Evolutionary conservation across 2,113 vertebrate genomes (phyloP).

Genomic region (rabbit (Oryctolagus cuniculus)): DNA sequence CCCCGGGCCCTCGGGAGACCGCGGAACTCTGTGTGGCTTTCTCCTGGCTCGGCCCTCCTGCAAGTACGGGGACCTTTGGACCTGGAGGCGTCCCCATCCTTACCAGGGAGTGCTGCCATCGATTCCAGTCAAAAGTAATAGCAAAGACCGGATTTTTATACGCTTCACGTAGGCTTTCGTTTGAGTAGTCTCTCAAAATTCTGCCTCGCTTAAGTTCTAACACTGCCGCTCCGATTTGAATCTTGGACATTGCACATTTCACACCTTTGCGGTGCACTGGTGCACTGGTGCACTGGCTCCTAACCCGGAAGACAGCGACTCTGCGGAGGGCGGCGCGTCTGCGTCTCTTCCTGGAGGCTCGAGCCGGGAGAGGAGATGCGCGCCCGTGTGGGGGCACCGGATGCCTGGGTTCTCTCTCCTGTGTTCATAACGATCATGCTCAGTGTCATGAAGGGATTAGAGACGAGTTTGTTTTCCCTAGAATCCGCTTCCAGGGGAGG

Average conservation of each 20-base stretch:
- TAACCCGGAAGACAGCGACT: slow-evolving; percentile 69
- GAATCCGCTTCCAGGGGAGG: too few species aligned
- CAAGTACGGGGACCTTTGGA: slow-evolving; percentile 78
- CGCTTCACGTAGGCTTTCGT: slow-evolving; percentile 77
- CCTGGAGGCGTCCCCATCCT: slow-evolving; percentile 77
- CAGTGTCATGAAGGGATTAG: too few species aligned
- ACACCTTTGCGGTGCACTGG: slow-evolving; percentile 55
- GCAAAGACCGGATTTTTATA: slow-evolving; percentile 80
- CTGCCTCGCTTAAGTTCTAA: slow-evolving; percentile 82
- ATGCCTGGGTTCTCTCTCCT: too few species aligned
- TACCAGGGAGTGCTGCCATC: slow-evolving; percentile 65
- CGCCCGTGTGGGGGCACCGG: too few species aligned
- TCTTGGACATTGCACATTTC: slow-evolving; percentile 71
- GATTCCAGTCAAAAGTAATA: slow-evolving; percentile 79
- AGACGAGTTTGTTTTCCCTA: too few species aligned
- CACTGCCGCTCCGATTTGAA: slow-evolving; percentile 81
- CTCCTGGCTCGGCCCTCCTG: slow-evolving; percentile 76
- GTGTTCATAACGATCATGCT: too few species aligned
- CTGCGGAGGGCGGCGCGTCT: too few species aligned
- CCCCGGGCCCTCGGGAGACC: slow-evolving; percentile 78
- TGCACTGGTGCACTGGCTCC: background rate
- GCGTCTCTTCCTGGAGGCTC: too few species aligned
- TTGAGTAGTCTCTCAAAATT: slow-evolving; percentile 77
- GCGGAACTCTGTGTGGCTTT: slow-evolving; percentile 81
- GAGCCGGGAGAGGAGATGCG: too few species aligned